A percentile compares a stretch with the other conserved stretches of the same genome.
These are phyloP conservation scores for Anguilla pacifica DNA, from an alignment of 2,797 vertebrate species.

Conservation along the genomic window DNA sequence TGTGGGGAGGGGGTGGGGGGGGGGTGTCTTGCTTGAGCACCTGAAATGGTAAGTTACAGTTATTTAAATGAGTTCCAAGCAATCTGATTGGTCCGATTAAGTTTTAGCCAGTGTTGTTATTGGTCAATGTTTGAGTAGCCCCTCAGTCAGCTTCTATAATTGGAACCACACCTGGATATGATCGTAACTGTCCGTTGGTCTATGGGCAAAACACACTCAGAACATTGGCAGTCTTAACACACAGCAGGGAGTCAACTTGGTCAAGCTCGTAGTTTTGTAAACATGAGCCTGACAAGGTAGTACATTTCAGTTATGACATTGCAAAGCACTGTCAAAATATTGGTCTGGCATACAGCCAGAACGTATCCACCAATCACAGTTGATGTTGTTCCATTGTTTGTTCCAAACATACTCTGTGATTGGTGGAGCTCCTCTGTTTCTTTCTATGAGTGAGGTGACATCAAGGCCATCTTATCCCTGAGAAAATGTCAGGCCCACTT, in stretches of 20 bases:
- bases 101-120: no score
- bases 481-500: background rate
- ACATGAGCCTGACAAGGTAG: background rate
- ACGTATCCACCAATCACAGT: background rate
- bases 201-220: no score
- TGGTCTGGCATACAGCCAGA: background rate
- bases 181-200: no score
- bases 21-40: no score
- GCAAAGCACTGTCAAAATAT: background rate
- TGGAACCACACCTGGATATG: no score
- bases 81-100: no score
- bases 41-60: no score
- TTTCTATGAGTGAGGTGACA: background rate
- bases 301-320: background rate
- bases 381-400: background rate
- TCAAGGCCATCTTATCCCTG: background rate
- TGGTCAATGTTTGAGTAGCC: no score
- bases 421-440: background rate
- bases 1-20: no score
- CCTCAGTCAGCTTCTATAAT: no score
- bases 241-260: background rate
- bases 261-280: background rate
- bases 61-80: no score
- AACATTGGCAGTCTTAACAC: no score
- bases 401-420: background rate